Percentiles rank a stretch among this genome's conserved stretches.
phyloP scores from a whole-genome alignment of 2,888 invertebrate genomes.

The Drosophila planitibia region DNA sequence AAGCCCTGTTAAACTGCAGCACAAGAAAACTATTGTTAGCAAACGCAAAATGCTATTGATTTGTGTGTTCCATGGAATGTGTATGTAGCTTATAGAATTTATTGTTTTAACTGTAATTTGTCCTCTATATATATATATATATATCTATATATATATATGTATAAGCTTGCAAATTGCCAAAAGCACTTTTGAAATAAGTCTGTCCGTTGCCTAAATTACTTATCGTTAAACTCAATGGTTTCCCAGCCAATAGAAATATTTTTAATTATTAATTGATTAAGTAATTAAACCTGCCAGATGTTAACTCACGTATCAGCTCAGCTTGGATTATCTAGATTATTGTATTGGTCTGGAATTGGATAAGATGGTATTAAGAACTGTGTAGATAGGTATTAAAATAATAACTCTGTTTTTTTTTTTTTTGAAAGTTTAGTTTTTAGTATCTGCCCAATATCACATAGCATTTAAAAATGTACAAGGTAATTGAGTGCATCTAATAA shows the following conservation, averaged over 20 bases:
- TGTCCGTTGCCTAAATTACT: not conserved
- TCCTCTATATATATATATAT: not conserved
- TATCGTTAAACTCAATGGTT: too few species aligned
- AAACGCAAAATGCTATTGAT: not conserved
- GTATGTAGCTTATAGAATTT: not conserved
- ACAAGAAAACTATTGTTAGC: slow-evolving; percentile 9
- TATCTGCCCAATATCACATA: not conserved
- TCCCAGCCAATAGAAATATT: not conserved
- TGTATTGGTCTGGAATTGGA: not conserved
- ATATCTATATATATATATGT: not conserved
- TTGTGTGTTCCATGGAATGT: slow-evolving; percentile 11
- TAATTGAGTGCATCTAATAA: not conserved
- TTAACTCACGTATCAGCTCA: not conserved
- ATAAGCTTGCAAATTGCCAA: slow-evolving; percentile 22
- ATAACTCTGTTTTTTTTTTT: not conserved
- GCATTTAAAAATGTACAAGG: slow-evolving; percentile 6
- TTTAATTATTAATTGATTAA: not conserved
- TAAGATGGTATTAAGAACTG: not conserved
- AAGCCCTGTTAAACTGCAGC: not conserved
- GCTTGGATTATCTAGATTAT: not conserved
- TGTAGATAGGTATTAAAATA: not conserved
- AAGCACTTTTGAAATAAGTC: not conserved
- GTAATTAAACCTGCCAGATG: not conserved
- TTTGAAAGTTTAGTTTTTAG: too few species aligned
- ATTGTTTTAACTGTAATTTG: slow-evolving; percentile 18